phyloP scores from a whole-genome alignment of 2,888 invertebrate genomes.

The Gymnosoma rotundatum region DNA sequence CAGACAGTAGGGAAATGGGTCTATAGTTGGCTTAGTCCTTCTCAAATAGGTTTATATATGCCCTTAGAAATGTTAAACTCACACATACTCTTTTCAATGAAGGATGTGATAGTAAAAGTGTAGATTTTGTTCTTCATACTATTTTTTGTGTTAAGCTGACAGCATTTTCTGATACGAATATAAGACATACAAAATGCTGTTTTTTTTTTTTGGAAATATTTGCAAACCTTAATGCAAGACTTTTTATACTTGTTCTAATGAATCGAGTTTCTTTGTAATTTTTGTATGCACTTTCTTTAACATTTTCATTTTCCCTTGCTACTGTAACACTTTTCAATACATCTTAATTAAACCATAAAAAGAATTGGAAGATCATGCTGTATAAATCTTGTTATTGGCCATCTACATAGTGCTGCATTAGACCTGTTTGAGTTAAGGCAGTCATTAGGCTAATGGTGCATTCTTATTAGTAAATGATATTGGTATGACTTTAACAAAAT shows the following conservation, averaged over 20 bases:
- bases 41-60: too few relatives aligned
- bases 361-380: neutral
- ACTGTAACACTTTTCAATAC: constrained; percentile 9
- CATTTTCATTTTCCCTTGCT: neutral
- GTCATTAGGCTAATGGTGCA: constrained; percentile 27
- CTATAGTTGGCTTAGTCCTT: too few relatives aligned
- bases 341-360: constrained; percentile 39
- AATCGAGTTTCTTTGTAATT: neutral
- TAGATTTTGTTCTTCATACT: too few relatives aligned
- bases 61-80: too few relatives aligned
- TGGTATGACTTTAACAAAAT: constrained; percentile 55
- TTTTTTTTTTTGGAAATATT: too few relatives aligned
- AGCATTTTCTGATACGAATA: too few relatives aligned
- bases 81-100: too few relatives aligned
- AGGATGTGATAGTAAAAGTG: too few relatives aligned
- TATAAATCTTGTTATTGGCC: neutral
- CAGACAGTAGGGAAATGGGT: too few relatives aligned
- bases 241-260: neutral
- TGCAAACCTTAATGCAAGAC: too few relatives aligned
- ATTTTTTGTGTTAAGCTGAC: too few relatives aligned
- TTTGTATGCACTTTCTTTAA: neutral
- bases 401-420: neutral
- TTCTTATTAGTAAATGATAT: constrained; percentile 8
- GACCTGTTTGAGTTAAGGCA: constrained; percentile 3
- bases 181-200: too few relatives aligned